Evolutionary conservation across 2,888 invertebrate genomes (phyloP), one percentile per base, ranked within the genome.

Genomic region (Drosophila paracracens): DNA sequence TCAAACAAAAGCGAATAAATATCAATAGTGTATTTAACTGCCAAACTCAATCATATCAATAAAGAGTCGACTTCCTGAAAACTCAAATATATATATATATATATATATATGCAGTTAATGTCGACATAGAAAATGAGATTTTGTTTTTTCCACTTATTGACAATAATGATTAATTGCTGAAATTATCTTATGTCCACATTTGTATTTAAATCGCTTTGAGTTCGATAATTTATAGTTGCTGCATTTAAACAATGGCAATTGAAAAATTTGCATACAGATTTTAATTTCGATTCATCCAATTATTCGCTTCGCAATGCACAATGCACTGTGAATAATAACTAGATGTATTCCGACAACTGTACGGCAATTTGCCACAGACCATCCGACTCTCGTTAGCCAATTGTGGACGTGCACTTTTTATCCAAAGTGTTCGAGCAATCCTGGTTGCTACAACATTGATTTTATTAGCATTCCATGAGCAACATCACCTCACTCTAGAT

Each of bases 301-400:
- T 67, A 48, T 51, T 68, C 50, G 51, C 13, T n/a, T 29, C n/a
- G 29, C 21, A 51, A n/a, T 29, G 25, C 38, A 29, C 25, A 51
- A 21, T 57, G 68, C 56, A 11, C 38, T 33, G 21, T 50, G 70
- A 29, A 69, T 69, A 68, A 72, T 52, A 73, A 64, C 35, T 57
- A 36, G 7, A 11, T 38, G 63, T 46, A 27, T 53, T 56, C 33
- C 25, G 59, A 56, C 53, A 69, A 69, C 56, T 29, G 33, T 43
- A 46, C 36, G 48, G 16, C 64, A 58, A 72, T 64, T 71, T 73
- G 73, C 64, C 58, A 64, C 58, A 68, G 58, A 64, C 53, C 48
- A 74, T 64, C 60, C 60, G 64, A 52, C 69, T 31, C 48, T 74
- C 46, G 68, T 68, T 79, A 74, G 68, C 53, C 40, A 31, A 29